These are phyloP conservation scores for Lepidochitona cinerea DNA, from an alignment of 2,888 invertebrate species.

Conservation along the genomic window DNA sequence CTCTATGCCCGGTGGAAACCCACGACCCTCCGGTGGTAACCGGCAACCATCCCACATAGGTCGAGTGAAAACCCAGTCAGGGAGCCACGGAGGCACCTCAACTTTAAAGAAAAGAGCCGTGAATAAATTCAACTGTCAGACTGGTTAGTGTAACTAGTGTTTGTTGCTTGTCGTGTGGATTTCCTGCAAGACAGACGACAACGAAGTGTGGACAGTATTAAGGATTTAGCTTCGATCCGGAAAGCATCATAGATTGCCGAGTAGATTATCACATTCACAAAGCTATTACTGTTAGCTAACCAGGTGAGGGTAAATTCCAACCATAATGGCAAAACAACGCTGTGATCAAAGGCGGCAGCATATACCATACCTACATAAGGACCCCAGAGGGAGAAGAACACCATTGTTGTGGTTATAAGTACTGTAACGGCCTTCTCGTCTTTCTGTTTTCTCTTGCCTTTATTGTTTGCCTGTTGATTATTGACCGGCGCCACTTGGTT, in stretches of 20 bases:
- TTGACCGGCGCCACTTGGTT: background rate
- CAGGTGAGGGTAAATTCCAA: conserved; percentile 32
- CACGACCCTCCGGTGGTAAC: too few relatives aligned
- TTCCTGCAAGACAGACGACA: too few relatives aligned
- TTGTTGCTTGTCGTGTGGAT: too few relatives aligned
- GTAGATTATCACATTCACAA: conserved; percentile 44
- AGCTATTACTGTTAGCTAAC: conserved; percentile 43
- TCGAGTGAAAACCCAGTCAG: too few relatives aligned
- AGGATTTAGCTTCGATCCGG: conserved; percentile 20
- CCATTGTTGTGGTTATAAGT: conserved; percentile 30
- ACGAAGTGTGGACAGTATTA: background rate
- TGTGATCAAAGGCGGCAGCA: conserved; percentile 21
- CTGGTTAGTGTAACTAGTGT: too few relatives aligned
- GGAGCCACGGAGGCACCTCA: too few relatives aligned
- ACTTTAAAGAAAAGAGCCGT: too few relatives aligned
- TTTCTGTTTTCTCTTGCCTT: background rate
- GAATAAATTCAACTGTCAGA: too few relatives aligned
- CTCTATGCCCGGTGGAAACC: too few relatives aligned
- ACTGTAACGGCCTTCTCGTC: conserved; percentile 33
- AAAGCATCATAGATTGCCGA: conserved; percentile 35
- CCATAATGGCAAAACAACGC: conserved; percentile 12
- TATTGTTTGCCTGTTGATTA: background rate
- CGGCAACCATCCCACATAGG: too few relatives aligned
- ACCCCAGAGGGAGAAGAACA: conserved; percentile 42
- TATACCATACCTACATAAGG: conserved; percentile 38